phyloP scores from a whole-genome alignment of 2,113 vertebrate genomes.

The Cinclus mexicanus region DNA sequence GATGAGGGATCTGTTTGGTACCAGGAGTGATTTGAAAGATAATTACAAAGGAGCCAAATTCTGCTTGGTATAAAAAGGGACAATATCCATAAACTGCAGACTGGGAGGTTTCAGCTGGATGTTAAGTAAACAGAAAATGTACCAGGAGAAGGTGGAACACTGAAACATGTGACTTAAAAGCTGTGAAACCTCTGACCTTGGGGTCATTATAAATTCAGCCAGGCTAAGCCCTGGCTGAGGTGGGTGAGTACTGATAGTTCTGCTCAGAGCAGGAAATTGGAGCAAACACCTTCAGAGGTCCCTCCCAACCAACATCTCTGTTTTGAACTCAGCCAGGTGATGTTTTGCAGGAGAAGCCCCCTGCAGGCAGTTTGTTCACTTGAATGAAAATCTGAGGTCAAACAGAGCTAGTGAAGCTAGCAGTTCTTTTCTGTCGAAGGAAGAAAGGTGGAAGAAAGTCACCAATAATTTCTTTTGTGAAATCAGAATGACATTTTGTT shows the following conservation, averaged over 20 bases:
- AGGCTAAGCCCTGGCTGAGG: not conserved
- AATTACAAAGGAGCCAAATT: not conserved
- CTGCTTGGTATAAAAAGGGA: not conserved
- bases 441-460: not conserved
- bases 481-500: not conserved
- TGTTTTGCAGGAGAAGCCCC: not conserved
- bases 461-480: not conserved
- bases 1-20: not conserved
- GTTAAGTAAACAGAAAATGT: not conserved
- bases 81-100: not conserved
- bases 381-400: not conserved
- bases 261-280: not conserved
- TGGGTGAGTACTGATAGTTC: not conserved
- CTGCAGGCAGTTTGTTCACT: not conserved
- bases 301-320: not conserved
- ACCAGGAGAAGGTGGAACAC: not conserved
- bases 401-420: not conserved
- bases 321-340: not conserved
- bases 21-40: not conserved
- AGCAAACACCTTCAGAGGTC: not conserved
- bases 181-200: not conserved
- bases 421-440: not conserved
- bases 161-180: not conserved
- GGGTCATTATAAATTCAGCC: not conserved
- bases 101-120: not conserved